These are phyloP conservation scores for Elymnias hypermnestra DNA, from an alignment of 1,140 invertebrate genomes.

Conservation along the genomic window DNA sequence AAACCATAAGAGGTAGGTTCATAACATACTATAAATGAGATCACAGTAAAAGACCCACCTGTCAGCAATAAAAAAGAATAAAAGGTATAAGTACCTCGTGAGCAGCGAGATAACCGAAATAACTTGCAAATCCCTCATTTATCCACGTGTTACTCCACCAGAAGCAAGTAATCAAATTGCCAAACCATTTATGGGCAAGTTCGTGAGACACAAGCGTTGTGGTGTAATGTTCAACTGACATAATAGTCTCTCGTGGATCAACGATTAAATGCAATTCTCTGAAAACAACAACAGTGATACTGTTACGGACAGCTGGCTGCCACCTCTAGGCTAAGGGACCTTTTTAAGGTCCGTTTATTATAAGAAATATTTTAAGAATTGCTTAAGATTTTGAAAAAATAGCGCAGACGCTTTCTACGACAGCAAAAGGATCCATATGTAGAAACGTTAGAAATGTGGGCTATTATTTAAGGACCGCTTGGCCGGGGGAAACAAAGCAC, in stretches of 20 bases:
- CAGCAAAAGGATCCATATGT: too few species aligned
- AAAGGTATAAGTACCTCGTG: constrained; percentile 58
- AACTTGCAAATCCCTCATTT: constrained; percentile 83
- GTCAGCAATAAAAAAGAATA: too few species aligned
- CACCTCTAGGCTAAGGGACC: too few species aligned
- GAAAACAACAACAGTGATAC: constrained; percentile 13
- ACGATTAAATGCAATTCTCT: constrained; percentile 79
- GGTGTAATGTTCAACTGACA: constrained; percentile 71
- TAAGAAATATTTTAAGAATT: too few species aligned
- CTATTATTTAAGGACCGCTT: neutral
- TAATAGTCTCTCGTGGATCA: constrained; percentile 69
- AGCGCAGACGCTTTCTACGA: too few species aligned
- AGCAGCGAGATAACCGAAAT: constrained; percentile 80
- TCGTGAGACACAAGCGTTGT: constrained; percentile 79
- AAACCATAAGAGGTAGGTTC: too few species aligned
- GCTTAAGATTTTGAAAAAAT: too few species aligned
- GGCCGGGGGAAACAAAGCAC: too few species aligned
- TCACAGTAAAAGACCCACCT: neutral
- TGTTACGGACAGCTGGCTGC: too few species aligned
- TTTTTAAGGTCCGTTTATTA: neutral
- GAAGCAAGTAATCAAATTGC: constrained; percentile 80
- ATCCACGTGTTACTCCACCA: constrained; percentile 85
- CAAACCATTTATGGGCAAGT: constrained; percentile 82
- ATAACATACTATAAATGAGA: neutral
- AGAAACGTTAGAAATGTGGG: too few species aligned